These are phyloP conservation scores for Calephelis virginiensis DNA, from an alignment of 1,140 invertebrate genomes.

Conservation along the genomic window DNA sequence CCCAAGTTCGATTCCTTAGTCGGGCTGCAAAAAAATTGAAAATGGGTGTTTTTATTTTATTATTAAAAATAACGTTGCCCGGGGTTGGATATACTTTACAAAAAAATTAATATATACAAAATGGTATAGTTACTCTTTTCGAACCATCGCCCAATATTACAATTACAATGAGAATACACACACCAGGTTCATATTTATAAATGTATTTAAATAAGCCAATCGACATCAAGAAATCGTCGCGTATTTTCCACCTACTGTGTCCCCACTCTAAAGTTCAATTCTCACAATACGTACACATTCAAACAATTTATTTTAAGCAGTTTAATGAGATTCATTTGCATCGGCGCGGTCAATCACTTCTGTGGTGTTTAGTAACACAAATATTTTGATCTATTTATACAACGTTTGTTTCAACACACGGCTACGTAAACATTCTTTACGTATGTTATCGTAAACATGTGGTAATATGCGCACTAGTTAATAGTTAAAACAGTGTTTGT, in stretches of 20 bases:
- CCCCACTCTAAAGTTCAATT: slow-evolving; percentile 6
- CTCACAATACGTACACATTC: neutral
- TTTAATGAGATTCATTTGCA: slow-evolving; percentile 46
- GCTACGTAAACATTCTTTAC: neutral
- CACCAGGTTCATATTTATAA: neutral
- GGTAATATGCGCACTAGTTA: neutral
- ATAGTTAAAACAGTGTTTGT: neutral
- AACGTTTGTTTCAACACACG: neutral
- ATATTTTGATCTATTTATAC: slow-evolving; percentile 12
- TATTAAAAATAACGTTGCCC: too few species aligned
- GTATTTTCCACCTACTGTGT: neutral
- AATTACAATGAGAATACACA: too few species aligned
- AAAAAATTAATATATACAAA: too few species aligned
- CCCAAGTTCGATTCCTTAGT: too few species aligned
- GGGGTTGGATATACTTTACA: too few species aligned
- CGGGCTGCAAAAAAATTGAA: too few species aligned
- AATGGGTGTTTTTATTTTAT: too few species aligned
- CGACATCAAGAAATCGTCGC: too few species aligned
- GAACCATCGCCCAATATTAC: too few species aligned
- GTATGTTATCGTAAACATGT: neutral
- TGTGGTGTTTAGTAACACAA: neutral
- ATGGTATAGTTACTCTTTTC: too few species aligned
- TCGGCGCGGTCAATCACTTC: slow-evolving; percentile 42
- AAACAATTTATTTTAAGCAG: slow-evolving; percentile 26
- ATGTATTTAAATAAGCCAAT: too few species aligned